These are phyloP conservation scores for Tragelaphus buxtoni DNA, from an alignment of 2,113 vertebrate species.

Conservation along the genomic window DNA sequence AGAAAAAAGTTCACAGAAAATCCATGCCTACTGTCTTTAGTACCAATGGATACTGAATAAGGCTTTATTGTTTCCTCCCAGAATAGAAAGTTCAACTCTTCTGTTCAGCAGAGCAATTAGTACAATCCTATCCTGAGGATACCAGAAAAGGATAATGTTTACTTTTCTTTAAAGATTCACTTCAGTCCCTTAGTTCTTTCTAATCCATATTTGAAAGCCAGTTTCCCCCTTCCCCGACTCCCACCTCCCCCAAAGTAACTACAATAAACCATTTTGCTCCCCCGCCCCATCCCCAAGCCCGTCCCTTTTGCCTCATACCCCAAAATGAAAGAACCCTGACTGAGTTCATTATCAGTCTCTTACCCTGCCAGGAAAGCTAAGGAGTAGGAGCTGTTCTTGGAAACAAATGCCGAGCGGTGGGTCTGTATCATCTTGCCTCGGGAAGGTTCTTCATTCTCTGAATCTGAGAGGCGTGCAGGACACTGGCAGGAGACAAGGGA, in stretches of 20 bases:
- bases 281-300: background rate
- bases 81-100: background rate
- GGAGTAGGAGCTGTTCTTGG: slow-evolving; percentile 84
- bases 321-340: background rate
- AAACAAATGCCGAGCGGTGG: slow-evolving; percentile 91
- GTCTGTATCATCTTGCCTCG: slow-evolving; percentile 84
- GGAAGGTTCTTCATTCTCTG: slow-evolving; percentile 94
- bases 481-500: slow-evolving; percentile 75
- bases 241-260: background rate
- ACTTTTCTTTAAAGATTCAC: slow-evolving; percentile 17
- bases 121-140: background rate
- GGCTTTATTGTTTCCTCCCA: background rate
- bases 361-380: slow-evolving; percentile 82
- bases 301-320: background rate
- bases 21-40: background rate
- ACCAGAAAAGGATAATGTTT: background rate
- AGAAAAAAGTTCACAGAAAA: slow-evolving; percentile 11
- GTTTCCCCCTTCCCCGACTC: background rate
- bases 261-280: background rate
- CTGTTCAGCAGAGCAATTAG: background rate
- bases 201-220: slow-evolving; percentile 2
- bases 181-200: background rate
- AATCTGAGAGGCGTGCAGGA: slow-evolving; percentile 89
- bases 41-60: background rate
- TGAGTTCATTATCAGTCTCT: slow-evolving; percentile 50